A percentile compares a stretch with the other conserved stretches of the same genome.
Conservation (phyloP, 2,888 invertebrate genomes). For the Eurytoma adleriae region DNA sequence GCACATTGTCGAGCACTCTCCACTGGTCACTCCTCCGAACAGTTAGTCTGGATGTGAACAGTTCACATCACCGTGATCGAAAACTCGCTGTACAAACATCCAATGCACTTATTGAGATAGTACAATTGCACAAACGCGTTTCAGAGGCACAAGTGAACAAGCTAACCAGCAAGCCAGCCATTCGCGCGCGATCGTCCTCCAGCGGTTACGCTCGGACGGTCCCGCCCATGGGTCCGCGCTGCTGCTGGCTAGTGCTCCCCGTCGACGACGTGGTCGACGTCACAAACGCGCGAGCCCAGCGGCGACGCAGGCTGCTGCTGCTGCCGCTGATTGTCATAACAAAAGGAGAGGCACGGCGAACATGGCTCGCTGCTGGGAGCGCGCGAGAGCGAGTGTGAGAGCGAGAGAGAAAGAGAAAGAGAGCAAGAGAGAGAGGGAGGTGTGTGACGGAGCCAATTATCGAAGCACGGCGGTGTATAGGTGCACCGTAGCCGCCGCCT, state of each 20-base stretch:
- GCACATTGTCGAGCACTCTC: neutral
- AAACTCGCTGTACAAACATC: too few relatives aligned
- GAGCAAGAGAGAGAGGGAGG: neutral
- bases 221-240: neutral
- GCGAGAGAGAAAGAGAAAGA: neutral
- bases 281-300: conserved; percentile 28
- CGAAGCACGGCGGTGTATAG: conserved; percentile 3
- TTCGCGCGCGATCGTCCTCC: neutral
- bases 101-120: too few relatives aligned
- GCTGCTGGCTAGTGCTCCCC: conserved; percentile 1
- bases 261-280: conserved; percentile 24
- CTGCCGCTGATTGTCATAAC: conserved; percentile 43
- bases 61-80: neutral
- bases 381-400: neutral
- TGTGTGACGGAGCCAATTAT: conserved; percentile 39
- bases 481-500: conserved; percentile 45
- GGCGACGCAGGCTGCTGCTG: conserved; percentile 1
- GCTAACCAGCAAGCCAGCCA: too few relatives aligned
- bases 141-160: too few relatives aligned
- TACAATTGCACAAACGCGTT: too few relatives aligned
- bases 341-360: conserved; percentile 38
- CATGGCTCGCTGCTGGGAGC: conserved; percentile 32
- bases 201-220: neutral
- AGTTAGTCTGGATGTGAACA: neutral
- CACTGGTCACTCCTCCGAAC: neutral